phyloP scores from a whole-genome alignment of 1,140 invertebrate species.

The Matsumurasca onukii region DNA sequence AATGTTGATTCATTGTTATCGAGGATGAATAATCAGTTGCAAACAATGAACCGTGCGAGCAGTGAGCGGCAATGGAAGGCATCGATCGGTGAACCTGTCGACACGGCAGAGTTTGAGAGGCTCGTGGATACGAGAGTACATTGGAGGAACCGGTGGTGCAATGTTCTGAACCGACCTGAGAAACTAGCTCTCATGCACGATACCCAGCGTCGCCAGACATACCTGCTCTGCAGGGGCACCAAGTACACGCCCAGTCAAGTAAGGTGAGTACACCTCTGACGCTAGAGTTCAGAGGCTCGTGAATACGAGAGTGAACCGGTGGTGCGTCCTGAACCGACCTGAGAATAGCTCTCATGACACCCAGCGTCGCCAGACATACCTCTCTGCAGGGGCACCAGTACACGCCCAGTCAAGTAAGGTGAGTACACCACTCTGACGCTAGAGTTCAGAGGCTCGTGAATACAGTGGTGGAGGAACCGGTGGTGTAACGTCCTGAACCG shows the following conservation, averaged over 20 bases:
- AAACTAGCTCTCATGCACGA: not conserved
- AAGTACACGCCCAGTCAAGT: slow-evolving; percentile 47
- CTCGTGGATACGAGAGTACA: not conserved
- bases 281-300: too few species aligned
- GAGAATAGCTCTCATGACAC: not conserved
- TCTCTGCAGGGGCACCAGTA: slow-evolving; percentile 50
- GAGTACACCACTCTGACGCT: too few species aligned
- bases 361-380: slow-evolving; percentile 40
- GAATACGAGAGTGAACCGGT: not conserved
- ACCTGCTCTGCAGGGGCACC: slow-evolving; percentile 48
- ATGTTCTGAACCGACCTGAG: not conserved
- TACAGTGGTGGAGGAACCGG: not conserved
- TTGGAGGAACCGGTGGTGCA: not conserved
- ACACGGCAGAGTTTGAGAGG: not conserved
- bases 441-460: too few species aligned
- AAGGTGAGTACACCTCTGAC: too few species aligned
- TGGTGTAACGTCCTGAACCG: not conserved
- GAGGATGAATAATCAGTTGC: not conserved
- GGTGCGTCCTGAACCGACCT: not conserved
- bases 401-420: slow-evolving; percentile 46
- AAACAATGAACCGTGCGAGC: not conserved
- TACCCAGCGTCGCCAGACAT: slow-evolving; percentile 39
- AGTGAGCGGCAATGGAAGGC: not conserved
- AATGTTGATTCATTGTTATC: too few species aligned
- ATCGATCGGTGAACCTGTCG: not conserved